Conservation (phyloP, 2,113 vertebrate genomes). For the Apus apus region DNA sequence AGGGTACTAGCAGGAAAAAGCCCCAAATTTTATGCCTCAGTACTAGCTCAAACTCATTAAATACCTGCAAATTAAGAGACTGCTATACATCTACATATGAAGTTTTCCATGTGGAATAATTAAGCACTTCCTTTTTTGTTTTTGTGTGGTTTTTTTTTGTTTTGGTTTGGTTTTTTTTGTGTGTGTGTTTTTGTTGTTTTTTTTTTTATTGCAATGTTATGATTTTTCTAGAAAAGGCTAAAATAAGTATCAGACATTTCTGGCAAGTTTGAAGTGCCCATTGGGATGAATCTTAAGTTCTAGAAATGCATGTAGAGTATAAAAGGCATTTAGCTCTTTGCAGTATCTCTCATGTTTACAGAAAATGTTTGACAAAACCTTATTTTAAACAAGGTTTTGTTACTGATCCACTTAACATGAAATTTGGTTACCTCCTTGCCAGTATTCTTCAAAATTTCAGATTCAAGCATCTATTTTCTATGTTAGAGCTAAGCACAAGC, state of each 20-base stretch:
- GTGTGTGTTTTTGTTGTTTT: no score
- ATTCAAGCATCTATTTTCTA: background rate
- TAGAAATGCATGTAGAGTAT: fast-evolving
- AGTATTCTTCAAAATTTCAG: background rate
- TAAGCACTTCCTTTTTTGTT: background rate
- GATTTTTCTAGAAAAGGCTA: background rate
- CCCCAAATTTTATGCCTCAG: background rate
- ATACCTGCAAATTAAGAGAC: background rate
- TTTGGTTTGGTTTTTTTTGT: no score
- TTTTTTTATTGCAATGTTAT: background rate
- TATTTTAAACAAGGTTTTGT: background rate
- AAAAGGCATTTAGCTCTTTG: background rate
- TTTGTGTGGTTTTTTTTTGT: no score
- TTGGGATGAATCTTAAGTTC: background rate
- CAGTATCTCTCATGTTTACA: background rate
- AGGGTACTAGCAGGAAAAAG: fast-evolving
- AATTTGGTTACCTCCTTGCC: background rate
- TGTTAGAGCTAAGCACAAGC: background rate
- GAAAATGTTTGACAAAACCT: background rate
- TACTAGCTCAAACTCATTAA: background rate
- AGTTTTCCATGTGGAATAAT: background rate
- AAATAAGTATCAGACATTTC: background rate
- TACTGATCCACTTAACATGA: background rate
- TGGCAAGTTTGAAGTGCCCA: background rate
- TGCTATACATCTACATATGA: background rate